Evolutionary conservation across 2,888 invertebrate species (phyloP).

Genomic region (Eustalomyia histrio): DNA sequence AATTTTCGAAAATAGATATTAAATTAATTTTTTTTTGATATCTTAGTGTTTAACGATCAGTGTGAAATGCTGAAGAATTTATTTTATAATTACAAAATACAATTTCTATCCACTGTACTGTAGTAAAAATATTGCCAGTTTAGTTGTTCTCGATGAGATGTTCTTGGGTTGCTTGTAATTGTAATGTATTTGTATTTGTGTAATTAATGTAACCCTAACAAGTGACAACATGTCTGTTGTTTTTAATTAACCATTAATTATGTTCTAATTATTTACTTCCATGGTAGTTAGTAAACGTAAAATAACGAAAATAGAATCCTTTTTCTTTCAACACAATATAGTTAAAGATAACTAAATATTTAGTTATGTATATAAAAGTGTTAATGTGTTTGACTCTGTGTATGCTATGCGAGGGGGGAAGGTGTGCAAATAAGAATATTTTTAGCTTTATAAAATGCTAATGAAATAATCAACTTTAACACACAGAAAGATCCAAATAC

Average conservation of each 20-base stretch:
- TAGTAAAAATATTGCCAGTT: not conserved
- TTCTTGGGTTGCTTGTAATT: constrained; percentile 19
- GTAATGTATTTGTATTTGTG: constrained; percentile 45
- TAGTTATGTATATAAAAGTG: not conserved
- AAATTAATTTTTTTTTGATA: no score
- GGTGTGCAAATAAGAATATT: constrained; percentile 44
- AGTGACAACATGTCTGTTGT: constrained; percentile 60
- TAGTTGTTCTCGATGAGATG: not conserved
- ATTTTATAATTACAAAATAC: no score
- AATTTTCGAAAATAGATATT: no score
- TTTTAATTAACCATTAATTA: constrained; percentile 62
- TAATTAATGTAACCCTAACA: constrained; percentile 58
- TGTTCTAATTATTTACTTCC: constrained; percentile 55
- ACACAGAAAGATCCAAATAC: not conserved
- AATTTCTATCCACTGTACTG: not conserved
- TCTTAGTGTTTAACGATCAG: no score
- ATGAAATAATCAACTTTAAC: constrained; percentile 54
- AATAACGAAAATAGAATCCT: constrained; percentile 24
- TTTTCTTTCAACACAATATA: constrained; percentile 12
- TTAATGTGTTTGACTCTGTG: not conserved
- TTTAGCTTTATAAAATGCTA: constrained; percentile 48
- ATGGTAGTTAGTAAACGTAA: constrained; percentile 14
- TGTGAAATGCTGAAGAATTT: no score
- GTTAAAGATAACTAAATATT: not conserved
- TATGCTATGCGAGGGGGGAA: constrained; percentile 27